Evolutionary conservation across 2,797 vertebrate genomes (phyloP).

Genomic region (Cyclopterus lumpus): DNA sequence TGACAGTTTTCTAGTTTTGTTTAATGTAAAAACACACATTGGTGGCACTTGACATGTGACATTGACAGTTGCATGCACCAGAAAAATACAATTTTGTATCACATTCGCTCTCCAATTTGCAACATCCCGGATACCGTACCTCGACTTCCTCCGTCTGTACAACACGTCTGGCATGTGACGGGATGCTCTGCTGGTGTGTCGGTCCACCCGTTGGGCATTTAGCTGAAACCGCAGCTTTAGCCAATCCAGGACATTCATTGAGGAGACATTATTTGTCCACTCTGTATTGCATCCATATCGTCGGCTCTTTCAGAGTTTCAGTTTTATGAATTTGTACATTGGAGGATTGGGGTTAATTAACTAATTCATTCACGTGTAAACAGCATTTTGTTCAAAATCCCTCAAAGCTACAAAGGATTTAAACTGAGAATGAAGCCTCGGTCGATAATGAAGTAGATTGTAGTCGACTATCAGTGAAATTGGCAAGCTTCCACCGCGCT

Average conservation of each 20-base stretch:
- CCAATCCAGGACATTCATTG: neutral
- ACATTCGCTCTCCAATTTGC: neutral
- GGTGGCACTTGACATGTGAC: neutral
- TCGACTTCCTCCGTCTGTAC: neutral
- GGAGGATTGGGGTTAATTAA: neutral
- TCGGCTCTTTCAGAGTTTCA: neutral
- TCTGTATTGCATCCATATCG: neutral
- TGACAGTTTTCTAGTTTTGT: neutral
- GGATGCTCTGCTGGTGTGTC: neutral
- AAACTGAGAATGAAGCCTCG: neutral
- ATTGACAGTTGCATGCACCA: neutral
- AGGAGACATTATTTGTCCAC: neutral
- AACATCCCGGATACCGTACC: neutral
- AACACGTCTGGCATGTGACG: neutral
- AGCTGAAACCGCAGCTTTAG: neutral
- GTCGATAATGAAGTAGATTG: neutral
- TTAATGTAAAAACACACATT: neutral
- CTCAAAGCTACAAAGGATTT: constrained; percentile 24
- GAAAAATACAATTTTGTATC: neutral
- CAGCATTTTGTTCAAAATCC: constrained; percentile 5
- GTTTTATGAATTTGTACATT: neutral
- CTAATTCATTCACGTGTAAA: constrained; percentile 16
- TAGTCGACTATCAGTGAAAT: neutral
- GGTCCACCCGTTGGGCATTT: neutral
- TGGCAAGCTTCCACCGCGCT: constrained; percentile 14